Base-by-base conservation (phyloP, 2,888 invertebrate species). In the Melieria picta region DNA sequence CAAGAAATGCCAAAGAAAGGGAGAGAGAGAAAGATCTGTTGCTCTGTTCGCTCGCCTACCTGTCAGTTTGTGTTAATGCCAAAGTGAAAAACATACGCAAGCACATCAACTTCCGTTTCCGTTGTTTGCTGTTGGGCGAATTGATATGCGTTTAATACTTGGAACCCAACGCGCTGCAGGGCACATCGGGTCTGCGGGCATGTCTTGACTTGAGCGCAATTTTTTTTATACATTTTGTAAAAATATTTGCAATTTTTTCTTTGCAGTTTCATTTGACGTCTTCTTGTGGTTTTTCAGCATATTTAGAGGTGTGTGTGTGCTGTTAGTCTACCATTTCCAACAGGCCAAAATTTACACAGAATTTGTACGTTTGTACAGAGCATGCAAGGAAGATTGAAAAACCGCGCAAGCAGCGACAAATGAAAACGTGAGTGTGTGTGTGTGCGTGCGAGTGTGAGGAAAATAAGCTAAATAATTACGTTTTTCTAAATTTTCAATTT, bases 401-500 rank as follows among this genome's bases (percentile, higher is more conserved):
- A 30, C 3, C 30, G 30, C 30, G 30, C 30, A 30, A 30, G 3
- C 30, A 30, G 30, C 30, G 11, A 11, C 50, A 11, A 50, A 50
- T 50, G 50, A 0, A 50, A 1, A 3, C 11, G 52, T 52, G 7
- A n/a, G 52, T 52, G 5, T 9, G 9, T 52, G 9, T 52, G 52
- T 52, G 13, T 9, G 13, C 13, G 7, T 52, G 52, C 13, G 52
- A 52, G 52, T 52, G 4, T 52, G 10, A 4, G 52, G 13, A 52
- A 52, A 52, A 13, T n/a, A 52, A 52, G 52, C 6, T 4, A 52
- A 52, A 52, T 52, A 52, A 52, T 52, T 52, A 52, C 6, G 13
- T 52, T 52, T 52, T 52, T 52, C 5, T 52, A 70, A 70, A 70
- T 70, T 65, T 70, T 70, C 70, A 65, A 70, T 70, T 70, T 65